phyloP scores from a whole-genome alignment of 2,797 vertebrate genomes.

The Bradypus variegatus region DNA sequence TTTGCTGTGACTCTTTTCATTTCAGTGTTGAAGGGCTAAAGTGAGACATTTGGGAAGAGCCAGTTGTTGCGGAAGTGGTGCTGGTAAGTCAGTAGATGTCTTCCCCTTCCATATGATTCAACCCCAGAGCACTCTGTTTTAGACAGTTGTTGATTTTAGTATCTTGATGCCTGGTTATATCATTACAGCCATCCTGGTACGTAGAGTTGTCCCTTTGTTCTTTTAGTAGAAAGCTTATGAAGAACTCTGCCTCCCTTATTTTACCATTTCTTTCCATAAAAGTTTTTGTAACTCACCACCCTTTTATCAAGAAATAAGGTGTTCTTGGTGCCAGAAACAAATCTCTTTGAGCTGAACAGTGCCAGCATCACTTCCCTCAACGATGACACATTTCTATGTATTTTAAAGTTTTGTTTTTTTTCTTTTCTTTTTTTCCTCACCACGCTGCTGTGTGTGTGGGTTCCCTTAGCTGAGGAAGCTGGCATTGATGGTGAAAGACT shows the following conservation, averaged over 20 bases:
- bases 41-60: neutral
- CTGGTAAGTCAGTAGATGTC: neutral
- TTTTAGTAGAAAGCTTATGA: neutral
- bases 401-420: slow-evolving; percentile 21
- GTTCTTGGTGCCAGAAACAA: neutral
- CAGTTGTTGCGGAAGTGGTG: neutral
- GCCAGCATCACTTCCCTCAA: neutral
- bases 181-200: neutral
- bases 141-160: neutral
- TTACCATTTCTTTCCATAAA: neutral
- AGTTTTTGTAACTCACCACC: neutral
- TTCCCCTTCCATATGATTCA: slow-evolving; percentile 4
- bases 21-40: neutral
- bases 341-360: neutral
- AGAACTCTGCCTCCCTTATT: neutral
- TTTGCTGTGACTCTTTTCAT: neutral
- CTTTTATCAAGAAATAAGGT: neutral
- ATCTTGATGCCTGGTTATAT: neutral
- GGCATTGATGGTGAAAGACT: slow-evolving; percentile 51
- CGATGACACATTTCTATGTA: neutral
- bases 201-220: neutral
- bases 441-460: slow-evolving; percentile 2
- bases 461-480: slow-evolving; percentile 23
- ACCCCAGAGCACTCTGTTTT: neutral
- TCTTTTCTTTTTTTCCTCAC: neutral